Evolutionary conservation across 2,113 vertebrate genomes (phyloP).

Genomic region (Arothron firmamentum): DNA sequence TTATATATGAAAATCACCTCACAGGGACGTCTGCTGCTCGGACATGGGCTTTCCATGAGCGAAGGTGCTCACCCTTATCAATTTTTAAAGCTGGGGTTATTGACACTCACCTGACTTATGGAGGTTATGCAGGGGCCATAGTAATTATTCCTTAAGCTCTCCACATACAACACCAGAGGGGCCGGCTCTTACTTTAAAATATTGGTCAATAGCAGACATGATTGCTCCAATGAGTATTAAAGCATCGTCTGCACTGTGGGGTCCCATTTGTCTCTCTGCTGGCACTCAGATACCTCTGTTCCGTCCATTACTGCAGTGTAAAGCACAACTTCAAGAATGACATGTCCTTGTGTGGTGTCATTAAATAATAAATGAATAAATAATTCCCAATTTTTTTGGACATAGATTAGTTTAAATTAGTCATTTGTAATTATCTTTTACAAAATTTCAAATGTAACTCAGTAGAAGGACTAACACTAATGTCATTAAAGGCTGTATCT

Average conservation of each 20-base stretch:
- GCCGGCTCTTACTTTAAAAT: conserved; percentile 37
- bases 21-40: conserved; percentile 32
- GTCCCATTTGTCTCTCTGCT: conserved; percentile 36
- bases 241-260: conserved; percentile 27
- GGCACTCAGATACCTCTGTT: conserved; percentile 11
- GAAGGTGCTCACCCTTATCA: conserved; percentile 67
- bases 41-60: conserved; percentile 49
- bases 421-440: not conserved
- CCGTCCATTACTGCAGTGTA: not conserved
- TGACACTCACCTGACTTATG: conserved; percentile 72
- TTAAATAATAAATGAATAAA: not conserved
- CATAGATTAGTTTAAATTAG: not conserved
- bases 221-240: conserved; percentile 39
- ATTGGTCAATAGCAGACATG: conserved; percentile 24
- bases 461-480: too few relatives aligned
- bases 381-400: not conserved
- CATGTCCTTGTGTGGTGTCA: not conserved
- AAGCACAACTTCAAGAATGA: too few relatives aligned
- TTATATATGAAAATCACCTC: conserved; percentile 58
- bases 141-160: conserved; percentile 65
- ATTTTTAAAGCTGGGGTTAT: conserved; percentile 75
- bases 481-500: too few relatives aligned
- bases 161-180: conserved; percentile 32
- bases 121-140: conserved; percentile 67
- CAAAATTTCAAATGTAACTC: too few relatives aligned